These are phyloP conservation scores for Salvator merianae DNA, from an alignment of 2,113 vertebrate genomes.

Conservation along the genomic window DNA sequence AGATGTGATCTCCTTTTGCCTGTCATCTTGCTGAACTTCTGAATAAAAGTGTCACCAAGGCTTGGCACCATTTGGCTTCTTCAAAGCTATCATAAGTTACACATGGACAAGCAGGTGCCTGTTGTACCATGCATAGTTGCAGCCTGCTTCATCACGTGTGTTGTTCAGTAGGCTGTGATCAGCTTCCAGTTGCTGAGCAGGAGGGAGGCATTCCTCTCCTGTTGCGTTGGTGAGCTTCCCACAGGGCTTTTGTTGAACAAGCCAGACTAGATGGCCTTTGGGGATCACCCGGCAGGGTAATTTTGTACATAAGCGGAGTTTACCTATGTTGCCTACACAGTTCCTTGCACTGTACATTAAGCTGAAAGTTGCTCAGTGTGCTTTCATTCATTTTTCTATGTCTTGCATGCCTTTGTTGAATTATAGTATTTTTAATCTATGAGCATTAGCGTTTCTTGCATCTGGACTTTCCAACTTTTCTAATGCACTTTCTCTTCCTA, in stretches of 20 bases:
- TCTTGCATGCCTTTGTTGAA: not conserved
- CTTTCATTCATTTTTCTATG: not conserved
- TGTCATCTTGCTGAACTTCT: not conserved
- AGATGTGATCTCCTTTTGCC: not conserved
- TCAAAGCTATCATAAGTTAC: not conserved
- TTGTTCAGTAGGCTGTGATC: not conserved
- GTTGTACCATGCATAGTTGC: not conserved
- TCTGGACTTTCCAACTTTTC: conserved; percentile 11
- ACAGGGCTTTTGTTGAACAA: too few relatives aligned
- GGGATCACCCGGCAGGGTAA: not conserved
- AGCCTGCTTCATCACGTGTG: not conserved
- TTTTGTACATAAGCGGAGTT: not conserved
- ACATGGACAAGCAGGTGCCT: not conserved
- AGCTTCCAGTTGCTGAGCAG: not conserved
- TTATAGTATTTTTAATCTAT: conserved; percentile 12
- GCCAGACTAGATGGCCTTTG: not conserved
- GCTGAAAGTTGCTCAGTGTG: not conserved
- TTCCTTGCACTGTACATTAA: not conserved
- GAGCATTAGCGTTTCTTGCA: not conserved
- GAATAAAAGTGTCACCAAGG: not conserved
- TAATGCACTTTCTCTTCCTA: not conserved
- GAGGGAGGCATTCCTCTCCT: not conserved
- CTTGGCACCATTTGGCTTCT: not conserved
- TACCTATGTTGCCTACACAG: not conserved
- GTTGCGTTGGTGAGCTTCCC: not conserved